phyloP scores from a whole-genome alignment of 2,113 vertebrate genomes.

The Montifringilla adamsi region DNA sequence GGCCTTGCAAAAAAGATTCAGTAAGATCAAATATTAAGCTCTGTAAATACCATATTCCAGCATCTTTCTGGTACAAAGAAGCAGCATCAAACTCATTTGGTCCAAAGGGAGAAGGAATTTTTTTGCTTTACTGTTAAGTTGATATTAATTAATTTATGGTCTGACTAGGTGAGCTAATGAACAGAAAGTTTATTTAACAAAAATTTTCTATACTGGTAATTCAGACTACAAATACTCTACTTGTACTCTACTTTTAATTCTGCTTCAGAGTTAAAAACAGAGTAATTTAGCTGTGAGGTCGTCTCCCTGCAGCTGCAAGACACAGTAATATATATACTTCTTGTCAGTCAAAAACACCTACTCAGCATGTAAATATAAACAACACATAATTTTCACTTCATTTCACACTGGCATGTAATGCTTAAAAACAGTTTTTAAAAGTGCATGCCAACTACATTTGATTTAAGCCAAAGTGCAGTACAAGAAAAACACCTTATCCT shows the following conservation, averaged over 20 bases:
- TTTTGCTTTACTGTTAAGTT: background rate
- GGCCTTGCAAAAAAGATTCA: background rate
- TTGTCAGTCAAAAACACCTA: constrained; percentile 31
- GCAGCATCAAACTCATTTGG: background rate
- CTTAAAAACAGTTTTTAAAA: constrained; percentile 31
- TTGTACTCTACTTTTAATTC: background rate
- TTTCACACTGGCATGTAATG: background rate
- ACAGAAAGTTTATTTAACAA: background rate
- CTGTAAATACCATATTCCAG: background rate
- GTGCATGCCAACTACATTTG: background rate
- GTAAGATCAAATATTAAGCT: background rate
- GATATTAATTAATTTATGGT: background rate
- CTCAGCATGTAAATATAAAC: constrained; percentile 43
- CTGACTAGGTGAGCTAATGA: background rate
- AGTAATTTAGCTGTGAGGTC: background rate
- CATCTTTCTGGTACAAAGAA: background rate
- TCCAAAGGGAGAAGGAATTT: background rate
- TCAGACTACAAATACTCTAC: background rate
- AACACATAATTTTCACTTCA: constrained; percentile 45
- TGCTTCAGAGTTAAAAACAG: constrained; percentile 4
- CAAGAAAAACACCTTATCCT: background rate
- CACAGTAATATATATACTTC: constrained; percentile 1
- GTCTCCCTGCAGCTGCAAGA: background rate
- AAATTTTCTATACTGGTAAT: background rate
- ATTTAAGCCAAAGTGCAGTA: background rate